Base-by-base conservation (phyloP, 1,140 invertebrate genomes). In the Drosophila truncata region DNA sequence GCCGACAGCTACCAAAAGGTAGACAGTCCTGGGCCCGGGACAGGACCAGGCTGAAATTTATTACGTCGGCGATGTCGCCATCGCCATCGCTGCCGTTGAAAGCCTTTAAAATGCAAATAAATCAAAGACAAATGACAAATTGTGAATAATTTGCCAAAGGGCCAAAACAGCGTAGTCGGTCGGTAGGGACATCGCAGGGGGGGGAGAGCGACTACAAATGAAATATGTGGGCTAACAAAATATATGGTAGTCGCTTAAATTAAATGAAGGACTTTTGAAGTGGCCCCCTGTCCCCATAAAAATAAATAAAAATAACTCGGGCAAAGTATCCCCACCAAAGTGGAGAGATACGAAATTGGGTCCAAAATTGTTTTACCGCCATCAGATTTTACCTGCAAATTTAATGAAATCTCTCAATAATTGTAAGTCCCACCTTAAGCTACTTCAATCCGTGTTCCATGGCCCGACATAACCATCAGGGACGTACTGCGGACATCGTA, bases 111-210 rank as follows among this genome's bases (percentile, higher is more conserved):
- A 90, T 90, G 85, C 85, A 90, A 90, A 90, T 90, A 90, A 90
- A 90, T 90, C 85, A 90, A 90, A 90, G 85, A 90, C 85, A 91
- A 90, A 90, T 90, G 85, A 90, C 85, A 90, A 90, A 90, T 90
- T 90, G 85, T 90, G 85, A 90, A 90, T 90, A 90, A 90, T 90
- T 90, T 90, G 85, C 85, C 85, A 90, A 77, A 76, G 78, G 74
- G 67, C 80, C 78, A 90, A 80, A 85, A 84, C 77, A 79, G 42
- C 41, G 39, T 49, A 33, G 42, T 57, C 54, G 54, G 54, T 39
- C 33, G 54, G 33, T 10, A 18, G 14, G 58, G 62, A 35, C 23
- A 54, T 44, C 29, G 33, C 18, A 23, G 11, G 57, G 27, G 29
- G 13, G 23, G n/a, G 57, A 20, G 29, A 9, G 23, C 46, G 33